Conservation (phyloP, 2,797 vertebrate genomes). For the Cottoperca gobio region DNA sequence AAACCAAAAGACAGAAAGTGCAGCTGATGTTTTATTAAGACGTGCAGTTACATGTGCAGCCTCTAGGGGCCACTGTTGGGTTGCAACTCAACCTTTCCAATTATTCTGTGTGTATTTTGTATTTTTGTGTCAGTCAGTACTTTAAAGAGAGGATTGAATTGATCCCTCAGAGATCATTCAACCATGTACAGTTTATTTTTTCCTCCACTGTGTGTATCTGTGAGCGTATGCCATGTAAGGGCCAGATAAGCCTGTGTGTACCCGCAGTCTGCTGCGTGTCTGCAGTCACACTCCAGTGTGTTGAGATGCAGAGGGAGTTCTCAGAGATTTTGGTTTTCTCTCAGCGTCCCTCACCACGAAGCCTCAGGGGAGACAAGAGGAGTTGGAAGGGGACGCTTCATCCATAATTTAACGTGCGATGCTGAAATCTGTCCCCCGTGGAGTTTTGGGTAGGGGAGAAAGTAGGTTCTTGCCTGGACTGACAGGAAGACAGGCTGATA, state of each 20-base stretch:
- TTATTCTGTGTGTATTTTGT: background rate
- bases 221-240: background rate
- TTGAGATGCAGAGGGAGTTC: conserved; percentile 39
- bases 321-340: conserved; percentile 44
- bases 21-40: background rate
- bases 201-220: background rate
- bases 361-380: conserved; percentile 25
- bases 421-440: conserved; percentile 53
- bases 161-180: background rate
- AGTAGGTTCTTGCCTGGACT: conserved; percentile 20
- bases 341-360: conserved; percentile 40
- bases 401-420: conserved; percentile 61
- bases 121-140: background rate
- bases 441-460: conserved; percentile 14
- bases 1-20: background rate
- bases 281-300: background rate
- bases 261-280: background rate
- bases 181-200: background rate
- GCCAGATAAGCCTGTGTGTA: background rate
- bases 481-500: background rate
- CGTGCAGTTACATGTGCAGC: background rate
- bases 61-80: conserved; percentile 10
- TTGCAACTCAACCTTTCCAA: background rate
- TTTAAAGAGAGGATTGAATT: background rate
- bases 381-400: conserved; percentile 35